Percentiles rank a stretch among this genome's conserved stretches.
Evolutionary conservation across 2,888 invertebrate genomes (phyloP).

Genomic region (Nematopogon swammerdamellus): DNA sequence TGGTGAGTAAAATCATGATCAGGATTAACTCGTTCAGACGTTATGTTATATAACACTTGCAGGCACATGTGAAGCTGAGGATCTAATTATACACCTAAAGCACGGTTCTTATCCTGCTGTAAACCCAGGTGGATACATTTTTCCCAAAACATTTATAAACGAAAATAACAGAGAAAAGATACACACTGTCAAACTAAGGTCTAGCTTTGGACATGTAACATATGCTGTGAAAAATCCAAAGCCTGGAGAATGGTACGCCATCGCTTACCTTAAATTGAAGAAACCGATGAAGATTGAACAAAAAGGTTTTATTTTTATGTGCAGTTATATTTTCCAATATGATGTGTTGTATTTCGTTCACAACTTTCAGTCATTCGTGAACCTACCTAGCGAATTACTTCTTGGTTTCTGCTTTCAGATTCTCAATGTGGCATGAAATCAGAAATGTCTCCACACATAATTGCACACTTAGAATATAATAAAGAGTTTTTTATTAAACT

Average conservation of each 20-base stretch:
- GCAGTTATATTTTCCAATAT: too few relatives aligned
- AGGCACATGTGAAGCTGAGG: conserved; percentile 59
- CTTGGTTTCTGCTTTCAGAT: too few relatives aligned
- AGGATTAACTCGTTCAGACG: too few relatives aligned
- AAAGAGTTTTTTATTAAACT: too few relatives aligned
- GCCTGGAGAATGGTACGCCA: conserved; percentile 77
- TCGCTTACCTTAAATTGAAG: conserved; percentile 75
- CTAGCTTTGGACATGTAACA: conserved; percentile 58
- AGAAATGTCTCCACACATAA: too few relatives aligned
- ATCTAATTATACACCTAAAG: conserved; percentile 70
- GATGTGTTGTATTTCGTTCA: too few relatives aligned
- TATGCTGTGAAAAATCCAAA: conserved; percentile 63
- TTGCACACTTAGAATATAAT: too few relatives aligned
- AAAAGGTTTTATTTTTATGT: conserved; percentile 30
- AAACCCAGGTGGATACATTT: conserved; percentile 75
- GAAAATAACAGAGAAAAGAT: conserved; percentile 41
- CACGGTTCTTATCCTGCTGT: conserved; percentile 83
- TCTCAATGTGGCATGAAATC: too few relatives aligned
- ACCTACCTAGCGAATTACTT: too few relatives aligned
- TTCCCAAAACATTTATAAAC: conserved; percentile 63
- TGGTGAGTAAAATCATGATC: too few relatives aligned
- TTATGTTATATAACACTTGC: conserved; percentile 18
- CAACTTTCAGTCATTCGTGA: too few relatives aligned
- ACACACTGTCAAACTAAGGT: conserved; percentile 54
- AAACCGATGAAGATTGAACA: conserved; percentile 74